These are phyloP conservation scores for Diprion similis DNA, from an alignment of 1,140 invertebrate genomes.

Conservation along the genomic window DNA sequence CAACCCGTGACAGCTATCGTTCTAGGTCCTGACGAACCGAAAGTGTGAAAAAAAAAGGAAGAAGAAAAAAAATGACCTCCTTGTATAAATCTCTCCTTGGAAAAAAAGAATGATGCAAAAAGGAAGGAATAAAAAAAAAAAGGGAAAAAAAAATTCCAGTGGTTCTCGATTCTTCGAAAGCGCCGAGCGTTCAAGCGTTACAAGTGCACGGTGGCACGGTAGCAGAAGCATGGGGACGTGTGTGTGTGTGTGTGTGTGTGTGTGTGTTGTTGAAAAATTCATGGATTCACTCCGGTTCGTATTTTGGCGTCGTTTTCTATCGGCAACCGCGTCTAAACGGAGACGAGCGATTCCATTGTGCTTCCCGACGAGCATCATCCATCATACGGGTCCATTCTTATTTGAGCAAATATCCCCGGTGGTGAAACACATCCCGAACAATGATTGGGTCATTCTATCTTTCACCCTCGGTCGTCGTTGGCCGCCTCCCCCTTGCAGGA, in stretches of 20 bases:
- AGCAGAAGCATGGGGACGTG: no score
- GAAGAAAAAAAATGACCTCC: neutral
- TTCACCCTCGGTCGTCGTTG: neutral
- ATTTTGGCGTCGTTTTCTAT: slow-evolving; percentile 17
- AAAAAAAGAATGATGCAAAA: neutral
- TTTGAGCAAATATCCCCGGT: slow-evolving; percentile 18
- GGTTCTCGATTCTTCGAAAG: neutral
- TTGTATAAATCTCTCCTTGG: neutral
- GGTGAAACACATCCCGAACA: neutral
- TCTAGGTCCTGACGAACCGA: neutral
- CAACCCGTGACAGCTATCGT: neutral
- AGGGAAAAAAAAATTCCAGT: neutral
- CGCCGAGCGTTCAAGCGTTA: neutral
- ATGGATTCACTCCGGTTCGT: slow-evolving; percentile 14
- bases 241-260: neutral
- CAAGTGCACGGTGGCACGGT: neutral
- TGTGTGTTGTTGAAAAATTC: neutral
- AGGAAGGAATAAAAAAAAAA: no score
- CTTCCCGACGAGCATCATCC: slow-evolving; percentile 18
- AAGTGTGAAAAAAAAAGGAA: neutral
- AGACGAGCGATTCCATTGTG: neutral
- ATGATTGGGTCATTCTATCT: neutral
- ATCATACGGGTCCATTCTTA: slow-evolving; percentile 29
- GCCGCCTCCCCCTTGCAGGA: neutral
- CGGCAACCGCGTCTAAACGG: slow-evolving; percentile 1